Base-by-base conservation (phyloP, 2,888 invertebrate genomes). In the Drosophila peninsularis region DNA sequence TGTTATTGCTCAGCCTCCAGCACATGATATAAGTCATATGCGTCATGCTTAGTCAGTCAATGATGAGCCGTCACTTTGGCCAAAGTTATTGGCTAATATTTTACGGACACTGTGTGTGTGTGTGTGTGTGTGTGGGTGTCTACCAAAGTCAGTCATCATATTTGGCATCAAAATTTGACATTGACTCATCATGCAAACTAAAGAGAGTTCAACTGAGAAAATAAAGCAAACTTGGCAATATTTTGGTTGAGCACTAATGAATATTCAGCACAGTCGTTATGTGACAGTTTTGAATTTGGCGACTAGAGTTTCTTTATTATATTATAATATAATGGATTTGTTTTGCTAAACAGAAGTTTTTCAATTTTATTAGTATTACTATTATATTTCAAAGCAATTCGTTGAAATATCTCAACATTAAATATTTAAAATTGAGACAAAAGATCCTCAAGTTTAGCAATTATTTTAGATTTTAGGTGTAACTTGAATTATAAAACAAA, bases 21-120 rank as follows among this genome's bases (percentile, higher is more conserved):
- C 53, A 45, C 45, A 45, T 63, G 50, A 64, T 76, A 57, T 62
- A 49, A 54, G 62, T 61, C 78, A 67, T 64, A 64, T 68, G 78
- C 65, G 52, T 66, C 81, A 63, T 65, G 81, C 78, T 74, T 74
- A 78, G 74, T 78, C 80, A 80, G 78, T 74, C 67, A 57, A 65
- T 62, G 75, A 58, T 63, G 66, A 58, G 62, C 55, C 47, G 32
- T 54, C 56, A 64, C 32, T 50, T 58, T 41, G 65, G 60, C 61
- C 47, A 63, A 77, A 87, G 71, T 77, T 87, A 84, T 82, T 78
- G 81, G 71, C 81, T 71, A 84, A 82, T 82, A 87, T 87, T 78
- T 88, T 85, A 65, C 74, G 62, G 62, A 47, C 61, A 47, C 39
- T 55, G 36, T 10, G 6, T 11, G 9, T 19, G 27, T 13, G 49